phyloP scores from a whole-genome alignment of 2,888 invertebrate genomes.

The Aphidius colemani region DNA sequence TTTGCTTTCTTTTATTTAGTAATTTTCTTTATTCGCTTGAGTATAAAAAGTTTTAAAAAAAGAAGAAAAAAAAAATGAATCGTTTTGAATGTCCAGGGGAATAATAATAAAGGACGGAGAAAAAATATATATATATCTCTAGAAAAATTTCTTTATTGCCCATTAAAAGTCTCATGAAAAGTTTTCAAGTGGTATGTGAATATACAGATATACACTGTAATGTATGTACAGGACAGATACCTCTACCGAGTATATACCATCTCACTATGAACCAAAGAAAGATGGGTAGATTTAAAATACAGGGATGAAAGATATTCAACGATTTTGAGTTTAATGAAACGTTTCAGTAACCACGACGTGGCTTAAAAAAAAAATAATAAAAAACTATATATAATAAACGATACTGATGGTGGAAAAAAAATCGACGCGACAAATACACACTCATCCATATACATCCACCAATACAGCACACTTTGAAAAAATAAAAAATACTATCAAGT shows the following conservation, averaged over 20 bases:
- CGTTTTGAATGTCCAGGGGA: neutral
- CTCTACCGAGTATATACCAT: neutral
- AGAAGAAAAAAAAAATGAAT: slow-evolving; percentile 13
- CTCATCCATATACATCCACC: neutral
- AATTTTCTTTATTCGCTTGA: no score
- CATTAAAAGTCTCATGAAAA: slow-evolving; percentile 26
- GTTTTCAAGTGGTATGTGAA: slow-evolving; percentile 18
- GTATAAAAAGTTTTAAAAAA: neutral
- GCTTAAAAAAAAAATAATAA: slow-evolving; percentile 8
- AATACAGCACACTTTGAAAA: neutral
- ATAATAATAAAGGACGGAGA: neutral
- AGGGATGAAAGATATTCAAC: slow-evolving; percentile 9
- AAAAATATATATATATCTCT: slow-evolving; percentile 1
- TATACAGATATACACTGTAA: slow-evolving; percentile 1
- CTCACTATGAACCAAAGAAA: neutral
- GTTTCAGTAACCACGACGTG: slow-evolving; percentile 22
- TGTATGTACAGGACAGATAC: no score
- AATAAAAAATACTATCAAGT: neutral
- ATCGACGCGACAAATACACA: slow-evolving; percentile 16
- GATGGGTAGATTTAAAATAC: neutral
- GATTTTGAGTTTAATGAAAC: slow-evolving; percentile 21
- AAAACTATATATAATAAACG: no score
- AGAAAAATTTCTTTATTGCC: slow-evolving; percentile 24
- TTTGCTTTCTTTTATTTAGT: neutral
- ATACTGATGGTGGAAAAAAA: slow-evolving; percentile 11